Conservation (phyloP, 2,113 vertebrate species). For the Muntiacus muntjak region DNA sequence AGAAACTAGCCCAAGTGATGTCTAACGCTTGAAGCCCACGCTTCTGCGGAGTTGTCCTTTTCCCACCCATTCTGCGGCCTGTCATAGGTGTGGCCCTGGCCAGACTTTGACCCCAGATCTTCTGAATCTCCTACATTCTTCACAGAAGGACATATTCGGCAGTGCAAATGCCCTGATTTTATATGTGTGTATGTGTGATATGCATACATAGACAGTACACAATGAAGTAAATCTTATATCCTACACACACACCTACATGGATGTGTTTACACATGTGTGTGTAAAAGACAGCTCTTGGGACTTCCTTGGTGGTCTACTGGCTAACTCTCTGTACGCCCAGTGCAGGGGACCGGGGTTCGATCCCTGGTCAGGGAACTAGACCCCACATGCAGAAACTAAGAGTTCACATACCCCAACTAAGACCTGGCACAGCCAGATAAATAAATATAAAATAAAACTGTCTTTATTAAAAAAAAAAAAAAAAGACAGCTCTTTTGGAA, state of each 20-base stretch:
- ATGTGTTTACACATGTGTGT: not conserved
- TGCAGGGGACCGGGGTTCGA: not conserved
- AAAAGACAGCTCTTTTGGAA: not conserved
- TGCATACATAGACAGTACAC: not conserved
- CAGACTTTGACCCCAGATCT: not conserved
- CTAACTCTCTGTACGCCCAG: accelerated
- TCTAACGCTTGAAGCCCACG: not conserved
- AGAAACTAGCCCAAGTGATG: not conserved
- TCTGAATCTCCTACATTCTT: not conserved
- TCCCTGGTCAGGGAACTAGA: not conserved
- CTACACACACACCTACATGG: not conserved
- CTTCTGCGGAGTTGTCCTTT: not conserved
- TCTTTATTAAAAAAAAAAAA: not conserved
- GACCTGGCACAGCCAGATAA: not conserved
- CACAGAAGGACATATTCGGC: not conserved
- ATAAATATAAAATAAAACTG: not conserved
- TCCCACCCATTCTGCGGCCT: not conserved
- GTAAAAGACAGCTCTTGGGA: not conserved
- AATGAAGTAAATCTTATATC: not conserved
- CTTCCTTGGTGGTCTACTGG: not conserved
- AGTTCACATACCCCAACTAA: not conserved
- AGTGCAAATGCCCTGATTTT: not conserved
- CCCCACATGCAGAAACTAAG: not conserved
- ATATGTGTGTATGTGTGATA: not conserved
- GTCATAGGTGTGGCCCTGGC: not conserved